Conservation (phyloP, 2,113 vertebrate genomes). For the Stomatorhinus ivindoensis region DNA sequence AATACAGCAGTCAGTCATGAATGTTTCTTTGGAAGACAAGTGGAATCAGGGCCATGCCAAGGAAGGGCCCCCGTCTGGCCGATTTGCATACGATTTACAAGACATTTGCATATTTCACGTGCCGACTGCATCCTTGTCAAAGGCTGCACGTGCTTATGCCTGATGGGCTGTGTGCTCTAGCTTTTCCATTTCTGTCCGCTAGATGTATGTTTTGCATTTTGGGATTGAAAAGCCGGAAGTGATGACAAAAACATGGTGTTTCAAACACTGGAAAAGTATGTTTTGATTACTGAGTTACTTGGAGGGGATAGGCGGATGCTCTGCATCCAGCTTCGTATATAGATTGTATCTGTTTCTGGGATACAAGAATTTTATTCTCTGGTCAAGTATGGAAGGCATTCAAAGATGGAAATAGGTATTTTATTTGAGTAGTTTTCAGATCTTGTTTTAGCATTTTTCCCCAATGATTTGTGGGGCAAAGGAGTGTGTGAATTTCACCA, state of each 20-base stretch:
- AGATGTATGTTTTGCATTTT: neutral
- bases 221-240: neutral
- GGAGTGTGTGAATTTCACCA: neutral
- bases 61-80: neutral
- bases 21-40: neutral
- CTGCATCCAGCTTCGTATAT: neutral
- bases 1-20: neutral
- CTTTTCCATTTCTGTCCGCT: neutral
- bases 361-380: neutral
- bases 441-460: neutral
- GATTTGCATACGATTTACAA: neutral
- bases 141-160: neutral
- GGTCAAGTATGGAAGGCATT: neutral
- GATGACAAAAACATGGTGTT: neutral
- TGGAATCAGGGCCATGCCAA: neutral
- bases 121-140: neutral
- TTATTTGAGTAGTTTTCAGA: neutral
- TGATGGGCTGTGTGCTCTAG: neutral
- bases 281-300: neutral
- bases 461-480: neutral
- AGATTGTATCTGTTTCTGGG: neutral
- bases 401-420: neutral
- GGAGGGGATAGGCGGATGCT: neutral
- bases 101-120: neutral
- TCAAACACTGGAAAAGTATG: neutral